Evolutionary conservation across 2,113 vertebrate genomes (phyloP).

Genomic region (Pleuronectes platessa): DNA sequence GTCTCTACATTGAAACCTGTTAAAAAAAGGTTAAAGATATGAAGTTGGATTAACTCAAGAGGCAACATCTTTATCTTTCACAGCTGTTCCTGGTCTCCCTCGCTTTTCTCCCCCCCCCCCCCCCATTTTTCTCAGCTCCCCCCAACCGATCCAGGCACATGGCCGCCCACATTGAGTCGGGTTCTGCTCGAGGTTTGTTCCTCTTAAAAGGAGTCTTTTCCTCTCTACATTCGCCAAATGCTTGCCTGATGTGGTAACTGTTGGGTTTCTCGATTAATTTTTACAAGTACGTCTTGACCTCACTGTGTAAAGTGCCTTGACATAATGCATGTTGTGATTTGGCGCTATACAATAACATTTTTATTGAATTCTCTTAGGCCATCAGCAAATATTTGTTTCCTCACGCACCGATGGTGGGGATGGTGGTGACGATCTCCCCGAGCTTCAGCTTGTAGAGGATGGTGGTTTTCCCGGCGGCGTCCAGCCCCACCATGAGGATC

Average conservation of each 20-base stretch:
- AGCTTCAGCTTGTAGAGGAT: conserved; percentile 95
- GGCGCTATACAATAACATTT: too few relatives aligned
- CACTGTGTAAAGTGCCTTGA: not conserved
- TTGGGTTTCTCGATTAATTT: not conserved
- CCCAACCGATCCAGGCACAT: too few relatives aligned
- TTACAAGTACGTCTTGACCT: not conserved
- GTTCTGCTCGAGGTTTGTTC: too few relatives aligned
- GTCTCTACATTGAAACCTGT: conserved; percentile 97
- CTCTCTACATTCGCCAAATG: too few relatives aligned
- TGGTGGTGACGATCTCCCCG: conserved; percentile 94
- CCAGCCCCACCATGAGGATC: conserved; percentile 93
- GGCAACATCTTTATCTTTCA: not conserved
- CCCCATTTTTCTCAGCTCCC: too few relatives aligned
- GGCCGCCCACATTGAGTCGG: too few relatives aligned
- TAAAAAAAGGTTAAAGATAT: not conserved
- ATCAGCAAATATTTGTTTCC: not conserved
- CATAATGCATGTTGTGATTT: too few relatives aligned
- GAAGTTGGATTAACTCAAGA: not conserved
- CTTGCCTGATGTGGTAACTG: too few relatives aligned
- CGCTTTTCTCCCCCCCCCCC: too few relatives aligned
- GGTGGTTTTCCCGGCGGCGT: conserved; percentile 93
- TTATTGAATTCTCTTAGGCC: not conserved
- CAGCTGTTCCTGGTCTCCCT: not conserved
- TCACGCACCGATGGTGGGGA: conserved; percentile 89
- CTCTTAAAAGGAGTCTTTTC: too few relatives aligned